phyloP scores from a whole-genome alignment of 2,888 invertebrate genomes.

The Trachelus tabidus region DNA sequence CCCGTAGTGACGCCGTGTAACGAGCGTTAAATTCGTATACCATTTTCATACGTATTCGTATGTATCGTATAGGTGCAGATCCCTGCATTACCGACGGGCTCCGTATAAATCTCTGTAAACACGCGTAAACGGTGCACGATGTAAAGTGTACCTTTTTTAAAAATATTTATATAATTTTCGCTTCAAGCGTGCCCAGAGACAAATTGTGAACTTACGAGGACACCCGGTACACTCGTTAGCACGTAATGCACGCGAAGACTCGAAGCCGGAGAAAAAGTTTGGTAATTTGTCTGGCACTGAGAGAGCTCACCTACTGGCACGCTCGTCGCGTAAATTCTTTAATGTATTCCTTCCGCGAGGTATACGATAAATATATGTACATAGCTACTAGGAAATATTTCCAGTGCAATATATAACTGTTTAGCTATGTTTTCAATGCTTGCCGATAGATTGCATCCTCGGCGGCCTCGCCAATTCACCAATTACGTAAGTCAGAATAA shows the following conservation, averaged over 20 bases:
- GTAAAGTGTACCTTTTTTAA: not conserved
- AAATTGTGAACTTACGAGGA: not conserved
- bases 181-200: not conserved
- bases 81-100: not conserved
- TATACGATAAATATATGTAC: not conserved
- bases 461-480: not conserved
- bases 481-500: not conserved
- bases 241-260: slow-evolving; percentile 4
- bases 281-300: not conserved
- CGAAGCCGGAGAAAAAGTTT: not conserved
- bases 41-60: not conserved
- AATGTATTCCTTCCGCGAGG: not conserved
- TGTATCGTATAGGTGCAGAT: not conserved
- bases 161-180: not conserved
- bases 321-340: not conserved
- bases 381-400: not conserved
- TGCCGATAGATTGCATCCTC: not conserved
- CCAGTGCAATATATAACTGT: not conserved
- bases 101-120: not conserved
- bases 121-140: not conserved
- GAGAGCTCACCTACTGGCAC: not conserved
- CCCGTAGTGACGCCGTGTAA: not conserved
- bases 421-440: not conserved
- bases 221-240: not conserved
- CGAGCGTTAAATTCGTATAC: not conserved